phyloP scores from a whole-genome alignment of 2,113 vertebrate genomes.

The Ceyx margarethae region DNA sequence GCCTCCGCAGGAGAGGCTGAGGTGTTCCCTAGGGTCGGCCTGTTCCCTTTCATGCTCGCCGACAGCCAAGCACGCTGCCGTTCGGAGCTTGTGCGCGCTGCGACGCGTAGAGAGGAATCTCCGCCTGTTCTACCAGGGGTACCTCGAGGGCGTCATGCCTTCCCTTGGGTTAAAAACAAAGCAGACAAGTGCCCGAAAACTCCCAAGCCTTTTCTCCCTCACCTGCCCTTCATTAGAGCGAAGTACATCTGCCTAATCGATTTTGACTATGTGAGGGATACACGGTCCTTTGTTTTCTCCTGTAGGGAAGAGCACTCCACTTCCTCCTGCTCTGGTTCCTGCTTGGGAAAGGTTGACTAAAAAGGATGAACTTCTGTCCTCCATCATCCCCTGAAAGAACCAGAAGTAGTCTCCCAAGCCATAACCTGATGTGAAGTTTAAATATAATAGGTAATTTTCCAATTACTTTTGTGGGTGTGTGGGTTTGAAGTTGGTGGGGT shows the following conservation, averaged over 20 bases:
- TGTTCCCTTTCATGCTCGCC: fast-evolving
- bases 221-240: fast-evolving
- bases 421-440: background rate
- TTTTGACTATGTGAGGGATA: fast-evolving
- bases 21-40: fast-evolving
- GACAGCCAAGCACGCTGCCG: fast-evolving
- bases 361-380: fast-evolving
- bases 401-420: fast-evolving
- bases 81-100: fast-evolving
- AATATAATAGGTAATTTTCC: background rate
- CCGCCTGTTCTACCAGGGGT: fast-evolving
- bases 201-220: fast-evolving
- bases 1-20: background rate
- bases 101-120: fast-evolving
- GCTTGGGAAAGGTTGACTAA: fast-evolving
- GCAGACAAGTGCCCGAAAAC: fast-evolving
- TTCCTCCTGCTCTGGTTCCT: fast-evolving
- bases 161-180: background rate
- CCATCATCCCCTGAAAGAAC: fast-evolving
- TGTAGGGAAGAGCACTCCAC: fast-evolving
- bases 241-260: fast-evolving
- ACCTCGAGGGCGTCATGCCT: fast-evolving
- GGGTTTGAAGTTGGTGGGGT: background rate
- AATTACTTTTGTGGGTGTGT: fast-evolving
- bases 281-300: fast-evolving